Percentiles rank a stretch among this genome's conserved stretches.
phyloP scores from a whole-genome alignment of 1,140 invertebrate species.

The Heliothis subflexa region DNA sequence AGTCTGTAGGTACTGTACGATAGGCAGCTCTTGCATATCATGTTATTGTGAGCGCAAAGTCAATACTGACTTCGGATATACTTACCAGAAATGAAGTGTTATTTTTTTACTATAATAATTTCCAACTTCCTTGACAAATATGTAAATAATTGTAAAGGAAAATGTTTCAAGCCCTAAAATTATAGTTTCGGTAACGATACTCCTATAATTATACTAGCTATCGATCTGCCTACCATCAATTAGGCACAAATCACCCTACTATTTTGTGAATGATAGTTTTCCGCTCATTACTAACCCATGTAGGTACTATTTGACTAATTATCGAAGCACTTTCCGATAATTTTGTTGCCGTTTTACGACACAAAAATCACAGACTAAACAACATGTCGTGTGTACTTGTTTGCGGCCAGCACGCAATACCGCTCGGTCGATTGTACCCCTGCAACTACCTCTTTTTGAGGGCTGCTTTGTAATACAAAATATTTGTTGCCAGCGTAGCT shows the following conservation, averaged over 20 bases:
- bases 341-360: constrained; percentile 14
- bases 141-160: no score
- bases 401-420: constrained; percentile 13
- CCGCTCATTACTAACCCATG: not conserved
- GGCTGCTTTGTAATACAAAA: not conserved
- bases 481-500: not conserved
- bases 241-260: not conserved
- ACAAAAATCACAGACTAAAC: constrained; percentile 23
- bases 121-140: no score
- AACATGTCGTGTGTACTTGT: constrained; percentile 15
- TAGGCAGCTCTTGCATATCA: no score
- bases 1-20: no score
- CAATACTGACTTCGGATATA: no score
- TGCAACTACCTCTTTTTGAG: not conserved
- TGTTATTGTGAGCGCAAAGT: no score
- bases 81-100: no score
- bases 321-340: constrained; percentile 8
- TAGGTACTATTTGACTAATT: not conserved
- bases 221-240: not conserved
- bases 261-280: constrained; percentile 4
- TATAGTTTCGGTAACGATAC: no score
- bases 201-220: not conserved
- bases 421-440: constrained; percentile 17
- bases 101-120: no score
- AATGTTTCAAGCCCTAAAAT: no score